Conservation (phyloP, 1,140 invertebrate species). For the Rhyacophila brunnea region DNA sequence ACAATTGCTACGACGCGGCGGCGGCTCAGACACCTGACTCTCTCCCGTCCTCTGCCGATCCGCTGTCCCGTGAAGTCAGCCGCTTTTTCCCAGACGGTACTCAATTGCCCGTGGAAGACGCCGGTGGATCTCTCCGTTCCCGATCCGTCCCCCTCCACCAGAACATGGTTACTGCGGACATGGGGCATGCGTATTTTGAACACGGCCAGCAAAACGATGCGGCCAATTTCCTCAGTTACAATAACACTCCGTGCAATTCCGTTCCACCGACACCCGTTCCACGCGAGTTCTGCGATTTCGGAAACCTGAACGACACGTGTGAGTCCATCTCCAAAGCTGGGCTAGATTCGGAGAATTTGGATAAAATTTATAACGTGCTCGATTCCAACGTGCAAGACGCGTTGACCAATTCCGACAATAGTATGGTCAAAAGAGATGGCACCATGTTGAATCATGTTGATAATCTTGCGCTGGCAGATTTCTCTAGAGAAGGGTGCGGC, state of each 20-base stretch:
- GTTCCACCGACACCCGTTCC: slow-evolving; percentile 68
- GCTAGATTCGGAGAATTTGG: slow-evolving; percentile 51
- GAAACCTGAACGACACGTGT: slow-evolving; percentile 54
- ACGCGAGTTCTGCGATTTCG: slow-evolving; percentile 68
- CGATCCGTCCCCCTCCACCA: slow-evolving; percentile 75
- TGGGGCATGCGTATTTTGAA: slow-evolving; percentile 35
- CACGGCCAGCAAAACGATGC: slow-evolving; percentile 40
- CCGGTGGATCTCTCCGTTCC: slow-evolving; percentile 56
- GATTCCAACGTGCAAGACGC: slow-evolving; percentile 34
- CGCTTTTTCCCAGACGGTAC: slow-evolving; percentile 54
- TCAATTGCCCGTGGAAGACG: slow-evolving; percentile 38
- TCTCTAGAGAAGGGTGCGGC: slow-evolving; percentile 35
- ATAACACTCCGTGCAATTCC: slow-evolving; percentile 62
- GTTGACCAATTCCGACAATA: slow-evolving; percentile 2
- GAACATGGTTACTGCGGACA: slow-evolving; percentile 39
- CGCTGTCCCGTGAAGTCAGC: slow-evolving; percentile 54
- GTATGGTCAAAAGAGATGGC: neutral
- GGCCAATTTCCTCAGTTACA: slow-evolving; percentile 44
- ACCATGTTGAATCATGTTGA: neutral
- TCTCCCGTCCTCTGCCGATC: slow-evolving; percentile 45
- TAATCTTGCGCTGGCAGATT: slow-evolving; percentile 4
- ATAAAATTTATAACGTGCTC: slow-evolving; percentile 54
- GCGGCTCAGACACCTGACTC: slow-evolving; percentile 19
- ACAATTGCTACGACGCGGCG: slow-evolving; percentile 38
- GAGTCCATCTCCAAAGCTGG: slow-evolving; percentile 52